Evolutionary conservation across 92 coral and sea anemone genomes (phyloP).

Genomic region (Montipora capitata): DNA sequence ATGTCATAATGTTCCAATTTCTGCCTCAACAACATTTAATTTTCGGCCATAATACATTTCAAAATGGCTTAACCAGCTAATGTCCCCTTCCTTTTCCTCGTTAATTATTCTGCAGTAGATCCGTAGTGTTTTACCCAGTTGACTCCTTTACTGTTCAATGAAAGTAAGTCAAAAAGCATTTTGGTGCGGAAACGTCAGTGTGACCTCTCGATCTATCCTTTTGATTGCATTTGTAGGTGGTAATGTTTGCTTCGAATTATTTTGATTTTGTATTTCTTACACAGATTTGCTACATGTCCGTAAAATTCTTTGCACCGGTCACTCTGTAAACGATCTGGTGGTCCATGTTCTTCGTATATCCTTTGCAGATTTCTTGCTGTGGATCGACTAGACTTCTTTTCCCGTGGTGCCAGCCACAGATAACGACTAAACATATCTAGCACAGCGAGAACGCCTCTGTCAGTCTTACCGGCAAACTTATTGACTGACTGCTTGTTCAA

Average conservation of each 20-base stretch:
- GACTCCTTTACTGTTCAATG: slow-evolving; percentile 2
- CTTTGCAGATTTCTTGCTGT: no score
- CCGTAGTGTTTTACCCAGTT: slow-evolving; percentile 32
- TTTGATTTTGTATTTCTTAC: slow-evolving; percentile 34
- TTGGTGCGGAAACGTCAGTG: slow-evolving; percentile 17
- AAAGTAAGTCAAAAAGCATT: slow-evolving; percentile 23
- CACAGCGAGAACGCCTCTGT: no score
- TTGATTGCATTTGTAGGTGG: slow-evolving; percentile 12
- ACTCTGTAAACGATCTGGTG: slow-evolving; percentile 10
- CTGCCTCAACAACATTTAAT: neutral
- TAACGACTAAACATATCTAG: no score
- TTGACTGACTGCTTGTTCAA: neutral
- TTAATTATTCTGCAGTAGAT: neutral
- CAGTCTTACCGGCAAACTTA: no score
- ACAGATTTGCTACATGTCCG: slow-evolving; percentile 2
- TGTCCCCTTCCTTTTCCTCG: slow-evolving; percentile 19
- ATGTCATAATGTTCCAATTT: neutral
- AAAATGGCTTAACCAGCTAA: slow-evolving; percentile 15
- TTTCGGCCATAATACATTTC: slow-evolving; percentile 34
- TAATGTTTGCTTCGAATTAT: slow-evolving; percentile 22
- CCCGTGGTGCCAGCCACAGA: neutral
- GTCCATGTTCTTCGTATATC: slow-evolving; percentile 20
- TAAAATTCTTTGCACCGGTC: slow-evolving; percentile 17
- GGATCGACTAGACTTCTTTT: neutral
- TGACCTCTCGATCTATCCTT: slow-evolving; percentile 6